Conservation (phyloP, 2,888 invertebrate species). For the Stramonita haemastoma region DNA sequence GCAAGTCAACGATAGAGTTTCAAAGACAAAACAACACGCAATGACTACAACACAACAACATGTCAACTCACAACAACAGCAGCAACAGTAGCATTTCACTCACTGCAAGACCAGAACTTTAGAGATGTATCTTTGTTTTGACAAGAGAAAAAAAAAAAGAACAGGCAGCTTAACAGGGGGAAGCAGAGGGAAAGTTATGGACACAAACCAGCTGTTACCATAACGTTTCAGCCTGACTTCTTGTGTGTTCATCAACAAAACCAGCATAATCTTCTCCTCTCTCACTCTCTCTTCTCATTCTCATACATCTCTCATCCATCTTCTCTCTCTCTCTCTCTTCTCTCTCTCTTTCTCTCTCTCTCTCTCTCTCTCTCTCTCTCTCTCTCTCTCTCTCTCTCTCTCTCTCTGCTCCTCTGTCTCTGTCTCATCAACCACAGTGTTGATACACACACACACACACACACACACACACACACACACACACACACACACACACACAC, state of each 20-base stretch:
- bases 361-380: conserved; percentile 4
- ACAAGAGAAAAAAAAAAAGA: background rate
- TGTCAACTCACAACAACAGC: too few relatives aligned
- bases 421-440: too few relatives aligned
- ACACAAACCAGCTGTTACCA: background rate
- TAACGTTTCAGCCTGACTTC: background rate
- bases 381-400: conserved; percentile 10
- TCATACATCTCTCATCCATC: background rate
- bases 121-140: background rate
- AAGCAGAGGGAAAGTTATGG: background rate
- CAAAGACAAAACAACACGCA: background rate
- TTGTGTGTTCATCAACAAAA: background rate
- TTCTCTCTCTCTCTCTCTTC: background rate
- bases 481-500: too few relatives aligned
- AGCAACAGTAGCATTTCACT: background rate
- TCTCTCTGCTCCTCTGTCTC: background rate
- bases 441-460: too few relatives aligned
- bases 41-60: background rate
- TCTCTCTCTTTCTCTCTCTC: background rate
- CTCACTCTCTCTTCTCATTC: background rate
- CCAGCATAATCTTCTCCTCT: background rate
- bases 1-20: background rate
- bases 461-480: too few relatives aligned
- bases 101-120: background rate
- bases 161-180: background rate